Evolutionary conservation across 37 sponge, comb jelly and placozoan species (phyloP).

Genomic region (Aphrocallistes beatrix): DNA sequence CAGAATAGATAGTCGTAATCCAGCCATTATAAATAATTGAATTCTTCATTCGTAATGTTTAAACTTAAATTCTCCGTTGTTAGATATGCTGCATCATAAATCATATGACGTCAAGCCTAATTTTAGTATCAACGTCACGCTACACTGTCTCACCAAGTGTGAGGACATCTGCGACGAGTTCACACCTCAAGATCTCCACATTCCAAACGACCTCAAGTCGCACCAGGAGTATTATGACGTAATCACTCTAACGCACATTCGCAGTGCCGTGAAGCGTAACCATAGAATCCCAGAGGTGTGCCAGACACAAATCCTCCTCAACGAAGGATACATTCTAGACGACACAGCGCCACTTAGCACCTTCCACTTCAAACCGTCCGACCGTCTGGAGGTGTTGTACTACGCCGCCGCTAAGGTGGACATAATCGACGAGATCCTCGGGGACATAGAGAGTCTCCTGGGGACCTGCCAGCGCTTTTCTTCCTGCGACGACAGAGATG

Average conservation of each 20-base stretch:
- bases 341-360: background rate
- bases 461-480: background rate
- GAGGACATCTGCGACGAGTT: background rate
- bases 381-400: background rate
- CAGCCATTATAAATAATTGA: no score
- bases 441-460: background rate
- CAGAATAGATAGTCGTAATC: no score
- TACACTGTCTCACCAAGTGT: conserved; percentile 10
- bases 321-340: background rate
- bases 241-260: background rate
- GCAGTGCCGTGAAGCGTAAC: background rate
- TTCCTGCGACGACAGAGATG: background rate
- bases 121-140: background rate
- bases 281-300: background rate
- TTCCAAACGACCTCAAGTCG: background rate
- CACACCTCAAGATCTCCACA: background rate
- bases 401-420: background rate
- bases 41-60: no score
- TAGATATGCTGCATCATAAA: no score
- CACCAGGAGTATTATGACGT: background rate
- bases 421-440: background rate
- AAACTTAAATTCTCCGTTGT: no score
- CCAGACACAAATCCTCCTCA: background rate
- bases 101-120: no score
- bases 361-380: background rate